Evolutionary conservation across 2,113 vertebrate species (phyloP).

Genomic region (Ancistrus triradiatus): DNA sequence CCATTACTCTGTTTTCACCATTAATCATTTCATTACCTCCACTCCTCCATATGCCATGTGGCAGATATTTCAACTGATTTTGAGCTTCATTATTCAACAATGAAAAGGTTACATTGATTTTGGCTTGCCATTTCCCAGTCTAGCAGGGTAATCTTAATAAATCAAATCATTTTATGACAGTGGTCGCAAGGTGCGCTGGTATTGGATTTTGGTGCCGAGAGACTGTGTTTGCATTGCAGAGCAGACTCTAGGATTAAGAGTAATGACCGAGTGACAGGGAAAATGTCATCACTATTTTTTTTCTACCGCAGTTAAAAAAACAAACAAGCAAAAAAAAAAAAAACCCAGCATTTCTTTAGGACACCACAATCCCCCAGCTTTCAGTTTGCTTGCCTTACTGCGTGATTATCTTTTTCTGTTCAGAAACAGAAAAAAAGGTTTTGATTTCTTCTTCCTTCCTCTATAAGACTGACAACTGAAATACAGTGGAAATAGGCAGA

Average conservation of each 20-base stretch:
- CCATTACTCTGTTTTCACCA: conserved; percentile 32
- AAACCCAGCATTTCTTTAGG: conserved; percentile 36
- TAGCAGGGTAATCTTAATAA: conserved; percentile 43
- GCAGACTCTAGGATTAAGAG: conserved; percentile 40
- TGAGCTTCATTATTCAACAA: conserved; percentile 39
- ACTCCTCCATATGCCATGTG: not conserved
- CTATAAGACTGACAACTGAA: too few species aligned
- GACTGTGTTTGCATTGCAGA: conserved; percentile 40
- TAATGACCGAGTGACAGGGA: conserved; percentile 44
- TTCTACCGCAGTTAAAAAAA: conserved; percentile 30
- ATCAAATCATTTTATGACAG: conserved; percentile 46
- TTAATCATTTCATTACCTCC: conserved; percentile 46
- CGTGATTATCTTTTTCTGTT: too few species aligned
- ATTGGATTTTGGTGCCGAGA: conserved; percentile 35
- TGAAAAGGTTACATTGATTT: conserved; percentile 54
- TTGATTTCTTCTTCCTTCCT: too few species aligned
- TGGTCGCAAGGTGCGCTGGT: conserved; percentile 9
- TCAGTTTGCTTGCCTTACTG: too few species aligned
- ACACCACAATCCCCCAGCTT: conserved; percentile 5
- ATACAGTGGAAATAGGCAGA: too few species aligned
- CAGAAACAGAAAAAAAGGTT: too few species aligned
- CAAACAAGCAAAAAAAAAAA: too few species aligned
- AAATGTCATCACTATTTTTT: conserved; percentile 34
- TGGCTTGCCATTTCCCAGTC: conserved; percentile 29
- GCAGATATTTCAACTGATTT: conserved; percentile 2